Base-by-base conservation (phyloP, 2,797 vertebrate genomes). In the Sebastes ruberrimus region DNA sequence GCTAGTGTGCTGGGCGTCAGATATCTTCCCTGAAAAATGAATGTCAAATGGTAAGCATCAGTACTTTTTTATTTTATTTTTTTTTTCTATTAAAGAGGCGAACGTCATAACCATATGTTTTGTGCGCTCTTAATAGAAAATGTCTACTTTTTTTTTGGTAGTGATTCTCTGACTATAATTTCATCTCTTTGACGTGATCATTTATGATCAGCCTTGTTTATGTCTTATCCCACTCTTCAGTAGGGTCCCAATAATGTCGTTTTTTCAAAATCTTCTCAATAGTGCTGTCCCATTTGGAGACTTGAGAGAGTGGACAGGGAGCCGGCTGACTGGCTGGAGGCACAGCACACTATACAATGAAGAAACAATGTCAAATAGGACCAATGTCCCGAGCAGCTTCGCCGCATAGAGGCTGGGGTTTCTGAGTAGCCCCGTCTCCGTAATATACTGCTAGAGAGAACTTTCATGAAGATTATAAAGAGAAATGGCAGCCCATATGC, bases 11-110 rank as follows among this genome's bases (percentile, higher is more conserved):
- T 80, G 93, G 94, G 93, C 91, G 92, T 96, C 94, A 91, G 89
- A 93, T 92, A 94, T 95, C 93, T 90, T 89, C 82, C 68, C 92
- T 93, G 94, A 95, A 95, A 95, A 95, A 95, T 94, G 93, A 95
- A 93, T 91, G 93, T 92, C 91, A 94, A 92, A 90, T 88, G 77
- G 76, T 84, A 83, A 86, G 85, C 85, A 81, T 91, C 80, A 53
- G 87, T 74, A 78, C 87, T 82, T 88, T 88, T 79, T 87, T 80
- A 55, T 75, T 81, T 65, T 69, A 13, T 35, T 42, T 53, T 23
- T 60, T 84, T 85, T 60, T 69, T 35, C 32, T 70, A 67, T 81
- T 56, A 75, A 84, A 70, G 61, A 80, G 65, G 14, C 16, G 22
- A 49, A 63, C 61, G 14, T 61, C 30, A n/a, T 13, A 60, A 57